phyloP scores from a whole-genome alignment of 2,113 vertebrate species.

The Amazona guildingii region DNA sequence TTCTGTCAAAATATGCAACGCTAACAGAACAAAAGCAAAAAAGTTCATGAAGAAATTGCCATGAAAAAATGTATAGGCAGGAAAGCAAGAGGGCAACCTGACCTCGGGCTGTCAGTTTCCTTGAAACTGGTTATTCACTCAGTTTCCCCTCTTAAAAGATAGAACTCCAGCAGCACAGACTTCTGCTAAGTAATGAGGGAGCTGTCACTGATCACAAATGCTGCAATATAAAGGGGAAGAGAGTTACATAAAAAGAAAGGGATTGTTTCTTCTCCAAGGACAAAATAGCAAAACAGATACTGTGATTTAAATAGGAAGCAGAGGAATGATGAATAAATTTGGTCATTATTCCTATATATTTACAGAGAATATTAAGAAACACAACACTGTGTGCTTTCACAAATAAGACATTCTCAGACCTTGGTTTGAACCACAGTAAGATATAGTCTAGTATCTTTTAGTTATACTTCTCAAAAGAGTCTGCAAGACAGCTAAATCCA shows the following conservation, averaged over 20 bases:
- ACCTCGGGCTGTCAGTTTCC: not conserved
- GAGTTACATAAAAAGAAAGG: not conserved
- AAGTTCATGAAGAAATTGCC: not conserved
- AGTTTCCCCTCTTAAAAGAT: not conserved
- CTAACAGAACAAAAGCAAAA: not conserved
- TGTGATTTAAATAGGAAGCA: not conserved
- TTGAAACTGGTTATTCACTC: not conserved
- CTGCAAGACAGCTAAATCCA: not conserved
- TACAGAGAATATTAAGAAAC: not conserved
- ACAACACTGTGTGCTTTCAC: not conserved
- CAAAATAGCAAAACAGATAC: not conserved
- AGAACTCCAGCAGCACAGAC: not conserved
- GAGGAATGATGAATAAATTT: not conserved
- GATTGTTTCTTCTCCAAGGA: not conserved
- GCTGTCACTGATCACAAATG: not conserved
- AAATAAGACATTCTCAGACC: not conserved
- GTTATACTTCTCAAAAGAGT: not conserved
- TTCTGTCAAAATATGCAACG: not conserved
- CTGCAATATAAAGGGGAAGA: not conserved
- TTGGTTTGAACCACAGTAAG: not conserved
- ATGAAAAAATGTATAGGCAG: not conserved
- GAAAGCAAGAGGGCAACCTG: not conserved
- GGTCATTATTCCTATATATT: not conserved
- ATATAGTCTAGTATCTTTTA: not conserved
- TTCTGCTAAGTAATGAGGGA: not conserved